Conservation (phyloP, 2,888 invertebrate species). For the Thyatira batis region DNA sequence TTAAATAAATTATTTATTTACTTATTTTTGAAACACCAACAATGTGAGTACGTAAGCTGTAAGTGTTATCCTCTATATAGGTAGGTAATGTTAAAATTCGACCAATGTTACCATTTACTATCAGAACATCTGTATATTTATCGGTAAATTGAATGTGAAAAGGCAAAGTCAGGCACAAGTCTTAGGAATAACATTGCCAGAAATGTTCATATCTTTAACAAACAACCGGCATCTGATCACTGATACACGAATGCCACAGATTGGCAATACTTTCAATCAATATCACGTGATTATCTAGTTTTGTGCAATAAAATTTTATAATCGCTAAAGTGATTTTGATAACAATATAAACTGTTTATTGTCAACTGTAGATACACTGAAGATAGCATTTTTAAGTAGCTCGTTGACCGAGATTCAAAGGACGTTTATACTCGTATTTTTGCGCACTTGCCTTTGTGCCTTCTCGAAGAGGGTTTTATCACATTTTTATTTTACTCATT, state of each 20-base stretch:
- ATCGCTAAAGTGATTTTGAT: constrained; percentile 19
- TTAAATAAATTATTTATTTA: no score
- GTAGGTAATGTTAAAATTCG: no score
- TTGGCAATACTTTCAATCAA: not conserved
- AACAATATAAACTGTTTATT: constrained; percentile 17
- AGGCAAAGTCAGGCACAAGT: not conserved
- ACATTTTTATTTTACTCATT: not conserved
- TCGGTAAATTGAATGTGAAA: no score
- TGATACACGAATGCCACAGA: constrained; percentile 6
- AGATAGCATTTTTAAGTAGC: constrained; percentile 25
- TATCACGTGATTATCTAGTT: constrained; percentile 15
- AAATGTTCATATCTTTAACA: constrained; percentile 8
- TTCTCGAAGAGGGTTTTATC: not conserved
- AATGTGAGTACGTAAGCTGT: no score
- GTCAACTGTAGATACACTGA: constrained; percentile 20
- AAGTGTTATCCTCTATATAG: no score
- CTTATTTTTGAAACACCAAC: no score
- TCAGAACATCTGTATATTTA: no score
- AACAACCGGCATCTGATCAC: constrained; percentile 6
- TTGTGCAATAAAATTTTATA: constrained; percentile 23
- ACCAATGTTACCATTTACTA: no score
- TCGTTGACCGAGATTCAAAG: constrained; percentile 46
- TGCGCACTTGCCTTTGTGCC: not conserved
- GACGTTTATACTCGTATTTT: not conserved
- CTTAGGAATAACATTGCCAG: not conserved